Evolutionary conservation across 2,113 vertebrate species (phyloP).

Genomic region (Pseudonaja textilis): DNA sequence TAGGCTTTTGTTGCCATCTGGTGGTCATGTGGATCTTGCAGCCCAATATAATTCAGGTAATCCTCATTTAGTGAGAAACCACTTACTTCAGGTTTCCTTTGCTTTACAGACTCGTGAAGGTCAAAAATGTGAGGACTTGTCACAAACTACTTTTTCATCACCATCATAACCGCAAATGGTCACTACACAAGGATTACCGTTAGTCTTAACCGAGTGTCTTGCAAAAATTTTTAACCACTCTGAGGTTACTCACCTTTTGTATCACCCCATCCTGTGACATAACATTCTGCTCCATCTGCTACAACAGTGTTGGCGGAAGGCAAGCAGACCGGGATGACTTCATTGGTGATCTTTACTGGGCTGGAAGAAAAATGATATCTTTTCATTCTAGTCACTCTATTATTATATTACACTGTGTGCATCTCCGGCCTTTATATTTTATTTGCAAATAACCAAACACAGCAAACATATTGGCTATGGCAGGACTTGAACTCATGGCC

Average conservation of each 20-base stretch:
- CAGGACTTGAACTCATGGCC: background rate
- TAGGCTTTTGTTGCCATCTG: background rate
- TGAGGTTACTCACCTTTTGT: conserved; percentile 78
- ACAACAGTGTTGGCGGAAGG: conserved; percentile 80
- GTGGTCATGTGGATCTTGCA: background rate
- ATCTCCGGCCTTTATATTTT: background rate
- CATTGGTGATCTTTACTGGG: conserved; percentile 77
- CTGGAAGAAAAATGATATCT: conserved; percentile 69
- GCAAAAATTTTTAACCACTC: rapidly evolving
- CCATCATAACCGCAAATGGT: background rate
- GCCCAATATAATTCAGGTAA: background rate
- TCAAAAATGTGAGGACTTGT: background rate
- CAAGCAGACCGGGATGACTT: conserved; percentile 84
- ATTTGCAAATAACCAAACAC: background rate
- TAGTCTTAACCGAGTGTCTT: background rate
- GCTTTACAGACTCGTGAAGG: background rate
- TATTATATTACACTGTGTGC: background rate
- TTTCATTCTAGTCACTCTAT: background rate
- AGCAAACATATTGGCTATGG: background rate
- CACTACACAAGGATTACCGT: background rate
- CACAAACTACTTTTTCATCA: background rate
- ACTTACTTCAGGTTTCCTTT: background rate
- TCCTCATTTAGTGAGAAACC: background rate
- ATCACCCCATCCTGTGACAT: conserved; percentile 93
- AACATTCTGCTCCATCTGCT: conserved; percentile 81